A percentile compares a stretch with the other conserved stretches of the same genome.
Conservation (phyloP, 2,113 vertebrate species). For the Cacatua alba region DNA sequence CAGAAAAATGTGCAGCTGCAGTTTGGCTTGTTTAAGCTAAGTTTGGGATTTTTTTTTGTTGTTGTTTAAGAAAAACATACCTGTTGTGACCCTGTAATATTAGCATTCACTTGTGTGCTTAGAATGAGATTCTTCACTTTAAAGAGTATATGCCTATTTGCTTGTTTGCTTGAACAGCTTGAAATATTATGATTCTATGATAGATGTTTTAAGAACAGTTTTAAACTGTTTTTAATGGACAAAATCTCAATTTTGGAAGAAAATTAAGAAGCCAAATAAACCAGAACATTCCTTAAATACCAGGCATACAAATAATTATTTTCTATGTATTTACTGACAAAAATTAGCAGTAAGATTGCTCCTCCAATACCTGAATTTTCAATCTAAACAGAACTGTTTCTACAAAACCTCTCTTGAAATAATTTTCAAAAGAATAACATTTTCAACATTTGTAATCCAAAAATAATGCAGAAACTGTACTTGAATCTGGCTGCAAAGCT, state of each 20-base stretch:
- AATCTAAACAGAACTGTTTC: neutral
- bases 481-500: neutral
- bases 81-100: neutral
- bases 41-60: neutral
- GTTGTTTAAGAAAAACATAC: neutral
- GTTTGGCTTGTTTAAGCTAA: neutral
- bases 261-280: neutral
- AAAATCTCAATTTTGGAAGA: neutral
- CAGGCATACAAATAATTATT: neutral
- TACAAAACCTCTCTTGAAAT: neutral
- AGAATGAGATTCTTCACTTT: neutral
- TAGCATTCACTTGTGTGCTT: neutral
- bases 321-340: neutral
- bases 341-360: neutral
- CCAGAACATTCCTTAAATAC: neutral
- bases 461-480: neutral
- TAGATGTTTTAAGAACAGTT: neutral
- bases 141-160: neutral
- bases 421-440: neutral
- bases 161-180: neutral
- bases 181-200: neutral
- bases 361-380: neutral
- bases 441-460: neutral
- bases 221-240: neutral
- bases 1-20: neutral